Evolutionary conservation across 2,797 vertebrate genomes (phyloP).

Genomic region (Poeciliopsis infans): DNA sequence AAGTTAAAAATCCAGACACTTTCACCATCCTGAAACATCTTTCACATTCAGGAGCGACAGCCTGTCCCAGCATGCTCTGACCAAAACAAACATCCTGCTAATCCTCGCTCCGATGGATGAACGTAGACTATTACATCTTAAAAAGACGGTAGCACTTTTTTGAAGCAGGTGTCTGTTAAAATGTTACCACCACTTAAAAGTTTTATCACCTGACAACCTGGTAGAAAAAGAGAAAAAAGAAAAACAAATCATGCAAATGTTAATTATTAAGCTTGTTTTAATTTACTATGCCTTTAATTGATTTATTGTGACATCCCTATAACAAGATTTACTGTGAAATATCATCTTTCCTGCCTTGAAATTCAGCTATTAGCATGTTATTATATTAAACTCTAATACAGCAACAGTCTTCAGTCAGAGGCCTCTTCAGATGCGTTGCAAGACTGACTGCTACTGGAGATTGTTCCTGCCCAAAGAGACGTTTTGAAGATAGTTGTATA

Average conservation of each 20-base stretch:
- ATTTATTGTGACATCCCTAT: too few species aligned
- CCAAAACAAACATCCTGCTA: neutral
- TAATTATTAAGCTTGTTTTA: too few species aligned
- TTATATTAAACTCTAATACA: neutral
- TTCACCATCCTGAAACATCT: neutral
- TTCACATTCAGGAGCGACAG: neutral
- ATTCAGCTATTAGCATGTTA: neutral
- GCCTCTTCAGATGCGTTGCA: neutral
- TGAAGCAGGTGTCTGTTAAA: neutral
- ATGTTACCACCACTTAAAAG: neutral
- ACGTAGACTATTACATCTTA: neutral
- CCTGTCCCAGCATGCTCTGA: neutral
- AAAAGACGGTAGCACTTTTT: neutral
- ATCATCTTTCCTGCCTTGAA: neutral
- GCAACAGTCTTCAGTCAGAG: neutral
- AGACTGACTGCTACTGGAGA: neutral
- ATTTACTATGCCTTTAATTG: too few species aligned
- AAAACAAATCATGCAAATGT: too few species aligned
- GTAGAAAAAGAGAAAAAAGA: too few species aligned
- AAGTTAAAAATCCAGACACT: neutral
- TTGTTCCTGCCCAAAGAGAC: neutral
- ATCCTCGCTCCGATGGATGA: neutral
- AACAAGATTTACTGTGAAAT: neutral
- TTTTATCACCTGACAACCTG: neutral
- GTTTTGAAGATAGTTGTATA: neutral